A percentile compares a stretch with the other conserved stretches of the same genome.
Evolutionary conservation across 2,888 invertebrate genomes (phyloP).

Genomic region (Chamaedrilus cognettii): DNA sequence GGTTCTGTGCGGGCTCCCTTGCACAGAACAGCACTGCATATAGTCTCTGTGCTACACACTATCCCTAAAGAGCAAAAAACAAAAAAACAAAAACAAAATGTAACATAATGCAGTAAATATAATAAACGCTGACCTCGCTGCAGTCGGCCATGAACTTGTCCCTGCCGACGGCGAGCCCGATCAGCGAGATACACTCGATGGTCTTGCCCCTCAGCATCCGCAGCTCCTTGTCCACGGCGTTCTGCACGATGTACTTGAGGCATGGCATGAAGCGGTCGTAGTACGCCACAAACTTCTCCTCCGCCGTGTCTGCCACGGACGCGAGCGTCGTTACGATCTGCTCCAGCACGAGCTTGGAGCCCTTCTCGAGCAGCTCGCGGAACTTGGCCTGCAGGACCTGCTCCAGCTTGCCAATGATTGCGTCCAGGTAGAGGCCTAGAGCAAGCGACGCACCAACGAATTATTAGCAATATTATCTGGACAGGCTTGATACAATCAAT

Average conservation of each 20-base stretch:
- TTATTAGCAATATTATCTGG: no score
- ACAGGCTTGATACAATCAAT: no score
- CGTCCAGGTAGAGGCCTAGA: conserved; percentile 75
- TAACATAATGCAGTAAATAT: no score
- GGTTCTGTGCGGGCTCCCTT: no score
- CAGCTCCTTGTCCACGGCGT: conserved; percentile 77
- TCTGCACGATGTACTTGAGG: conserved; percentile 94
- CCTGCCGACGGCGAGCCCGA: conserved; percentile 72
- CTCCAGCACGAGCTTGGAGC: conserved; percentile 94
- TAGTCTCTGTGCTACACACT: no score
- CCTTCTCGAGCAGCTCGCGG: conserved; percentile 87
- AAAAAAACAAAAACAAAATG: no score
- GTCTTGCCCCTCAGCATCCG: conserved; percentile 95
- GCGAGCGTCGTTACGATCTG: conserved; percentile 99
- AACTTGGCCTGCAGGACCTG: conserved; percentile 83
- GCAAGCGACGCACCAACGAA: no score
- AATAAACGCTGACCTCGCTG: conserved; percentile 6
- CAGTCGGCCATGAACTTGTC: conserved; percentile 54
- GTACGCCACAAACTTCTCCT: conserved; percentile 91
- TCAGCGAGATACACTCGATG: conserved; percentile 97
- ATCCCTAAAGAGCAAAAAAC: no score
- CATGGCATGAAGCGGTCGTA: conserved; percentile 95
- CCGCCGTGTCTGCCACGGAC: conserved; percentile 96
- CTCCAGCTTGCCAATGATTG: conserved; percentile 82
- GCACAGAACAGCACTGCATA: no score